These are phyloP conservation scores for Epizoanthus illoricatus DNA, from an alignment of 92 coral and sea anemone species.

Conservation along the genomic window DNA sequence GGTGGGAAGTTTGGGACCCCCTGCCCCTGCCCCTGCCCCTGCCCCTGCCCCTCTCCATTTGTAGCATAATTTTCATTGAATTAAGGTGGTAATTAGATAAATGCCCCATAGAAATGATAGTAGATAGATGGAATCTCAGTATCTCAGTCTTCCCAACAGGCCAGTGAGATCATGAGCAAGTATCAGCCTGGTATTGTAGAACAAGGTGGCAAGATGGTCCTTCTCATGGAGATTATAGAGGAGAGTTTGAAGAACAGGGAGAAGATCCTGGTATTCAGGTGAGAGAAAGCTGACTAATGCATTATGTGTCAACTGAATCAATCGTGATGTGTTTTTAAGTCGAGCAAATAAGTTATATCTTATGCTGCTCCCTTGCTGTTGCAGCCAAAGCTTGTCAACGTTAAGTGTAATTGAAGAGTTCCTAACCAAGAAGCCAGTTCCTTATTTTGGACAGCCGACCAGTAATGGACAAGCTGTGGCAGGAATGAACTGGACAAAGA, in stretches of 20 bases:
- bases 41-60: too few species aligned
- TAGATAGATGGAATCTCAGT: neutral
- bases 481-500: slow-evolving; percentile 79
- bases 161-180: slow-evolving; percentile 75
- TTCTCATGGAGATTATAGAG: slow-evolving; percentile 82
- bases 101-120: too few species aligned
- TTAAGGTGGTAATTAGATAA: neutral
- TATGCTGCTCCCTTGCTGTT: neutral
- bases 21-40: too few species aligned
- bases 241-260: slow-evolving; percentile 46
- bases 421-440: slow-evolving; percentile 71
- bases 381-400: slow-evolving; percentile 94
- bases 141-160: slow-evolving; percentile 44
- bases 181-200: slow-evolving; percentile 76
- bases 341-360: too few species aligned
- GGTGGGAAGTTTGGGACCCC: too few species aligned
- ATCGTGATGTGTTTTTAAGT: too few species aligned
- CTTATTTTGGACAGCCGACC: slow-evolving; percentile 65
- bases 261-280: slow-evolving; percentile 90
- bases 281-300: neutral
- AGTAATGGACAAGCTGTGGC: slow-evolving; percentile 33
- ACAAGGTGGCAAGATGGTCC: slow-evolving; percentile 86
- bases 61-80: too few species aligned
- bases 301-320: slow-evolving; percentile 62
- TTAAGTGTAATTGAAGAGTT: slow-evolving; percentile 89